These are phyloP conservation scores for Danaus plexippus DNA, from an alignment of 1,140 invertebrate genomes.

Conservation along the genomic window DNA sequence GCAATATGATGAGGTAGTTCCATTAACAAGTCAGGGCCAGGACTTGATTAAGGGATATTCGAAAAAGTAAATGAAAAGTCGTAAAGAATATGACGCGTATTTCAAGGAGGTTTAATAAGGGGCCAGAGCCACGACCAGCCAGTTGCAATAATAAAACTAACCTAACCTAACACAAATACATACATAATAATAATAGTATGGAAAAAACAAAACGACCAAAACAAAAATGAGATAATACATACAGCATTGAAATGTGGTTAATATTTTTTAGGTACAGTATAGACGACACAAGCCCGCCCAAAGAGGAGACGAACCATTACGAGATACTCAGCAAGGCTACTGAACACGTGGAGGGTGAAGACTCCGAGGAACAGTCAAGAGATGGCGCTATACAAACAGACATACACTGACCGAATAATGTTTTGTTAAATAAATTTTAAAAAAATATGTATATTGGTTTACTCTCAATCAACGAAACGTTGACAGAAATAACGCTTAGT, in stretches of 20 bases:
- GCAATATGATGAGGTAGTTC: too few relatives aligned
- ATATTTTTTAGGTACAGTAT: constrained; percentile 41
- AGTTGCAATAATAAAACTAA: background rate
- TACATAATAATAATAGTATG: background rate
- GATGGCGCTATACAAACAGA: too few relatives aligned
- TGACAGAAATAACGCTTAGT: too few relatives aligned
- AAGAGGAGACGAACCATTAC: constrained; percentile 57
- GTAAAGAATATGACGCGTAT: background rate
- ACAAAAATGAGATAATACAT: too few relatives aligned
- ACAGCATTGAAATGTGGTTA: background rate
- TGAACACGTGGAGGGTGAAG: constrained; percentile 1
- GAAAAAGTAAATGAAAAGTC: too few relatives aligned
- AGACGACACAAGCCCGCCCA: constrained; percentile 56
- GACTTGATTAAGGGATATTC: too few relatives aligned
- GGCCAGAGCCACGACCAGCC: background rate
- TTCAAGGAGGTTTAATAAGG: background rate
- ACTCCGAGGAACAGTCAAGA: background rate
- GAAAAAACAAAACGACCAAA: background rate
- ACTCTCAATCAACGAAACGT: too few relatives aligned
- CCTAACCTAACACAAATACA: background rate
- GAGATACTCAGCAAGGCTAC: constrained; percentile 59
- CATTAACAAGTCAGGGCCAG: too few relatives aligned
- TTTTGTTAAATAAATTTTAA: too few relatives aligned
- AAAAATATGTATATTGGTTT: too few relatives aligned
- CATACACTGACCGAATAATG: too few relatives aligned